These are phyloP conservation scores for Phrynocephalus guinanensis DNA, from an alignment of 2,797 vertebrate genomes.

Conservation along the genomic window DNA sequence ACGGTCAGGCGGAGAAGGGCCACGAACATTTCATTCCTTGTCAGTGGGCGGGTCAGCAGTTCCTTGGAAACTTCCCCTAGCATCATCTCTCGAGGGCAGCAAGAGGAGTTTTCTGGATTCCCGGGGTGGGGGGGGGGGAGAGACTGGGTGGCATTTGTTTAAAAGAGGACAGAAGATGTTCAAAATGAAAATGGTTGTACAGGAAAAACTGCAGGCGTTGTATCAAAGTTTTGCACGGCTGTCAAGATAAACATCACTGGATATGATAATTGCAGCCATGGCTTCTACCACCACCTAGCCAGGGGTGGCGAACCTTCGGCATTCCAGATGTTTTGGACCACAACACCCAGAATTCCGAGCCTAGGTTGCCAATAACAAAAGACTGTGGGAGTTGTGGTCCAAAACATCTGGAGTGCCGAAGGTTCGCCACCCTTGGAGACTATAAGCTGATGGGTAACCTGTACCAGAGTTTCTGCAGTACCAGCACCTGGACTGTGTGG, in stretches of 20 bases:
- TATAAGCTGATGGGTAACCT: too few relatives aligned
- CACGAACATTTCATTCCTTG: constrained; percentile 81
- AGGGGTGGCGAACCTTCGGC: too few relatives aligned
- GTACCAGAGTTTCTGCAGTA: too few relatives aligned
- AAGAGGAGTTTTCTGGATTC: neutral
- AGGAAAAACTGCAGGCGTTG: neutral
- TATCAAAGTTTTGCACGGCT: neutral
- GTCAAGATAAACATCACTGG: neutral
- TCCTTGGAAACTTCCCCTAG: constrained; percentile 81
- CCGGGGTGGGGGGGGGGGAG: neutral
- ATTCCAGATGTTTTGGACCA: too few relatives aligned
- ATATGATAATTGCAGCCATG: too few relatives aligned
- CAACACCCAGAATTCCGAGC: too few relatives aligned
- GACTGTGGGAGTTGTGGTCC: too few relatives aligned
- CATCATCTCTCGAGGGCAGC: constrained; percentile 64
- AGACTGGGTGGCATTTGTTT: neutral
- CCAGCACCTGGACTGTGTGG: too few relatives aligned
- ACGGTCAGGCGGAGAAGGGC: constrained; percentile 81
- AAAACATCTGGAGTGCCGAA: too few relatives aligned
- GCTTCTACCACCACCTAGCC: too few relatives aligned
- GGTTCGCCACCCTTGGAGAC: too few relatives aligned
- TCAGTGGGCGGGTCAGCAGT: constrained; percentile 79
- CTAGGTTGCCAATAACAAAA: too few relatives aligned
- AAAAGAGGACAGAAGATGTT: neutral
- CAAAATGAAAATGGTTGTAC: neutral